Conservation (phyloP, 2,113 vertebrate genomes). For the Sylvicapra grimmia region DNA sequence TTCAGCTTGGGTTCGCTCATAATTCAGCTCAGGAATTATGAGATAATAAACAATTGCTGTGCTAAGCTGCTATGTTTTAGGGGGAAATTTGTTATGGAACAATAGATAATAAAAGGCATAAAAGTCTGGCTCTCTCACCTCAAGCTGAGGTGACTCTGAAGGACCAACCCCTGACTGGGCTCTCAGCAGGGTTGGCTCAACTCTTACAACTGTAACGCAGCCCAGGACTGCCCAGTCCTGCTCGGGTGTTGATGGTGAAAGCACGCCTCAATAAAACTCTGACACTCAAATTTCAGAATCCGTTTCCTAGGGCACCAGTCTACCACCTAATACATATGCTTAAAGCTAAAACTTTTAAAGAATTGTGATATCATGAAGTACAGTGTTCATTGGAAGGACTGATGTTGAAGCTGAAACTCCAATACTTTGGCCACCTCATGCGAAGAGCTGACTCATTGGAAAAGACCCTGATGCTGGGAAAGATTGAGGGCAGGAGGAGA, state of each 20-base stretch:
- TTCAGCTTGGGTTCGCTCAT: neutral
- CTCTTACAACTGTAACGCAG: neutral
- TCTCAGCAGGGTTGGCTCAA: neutral
- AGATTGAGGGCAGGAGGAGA: neutral
- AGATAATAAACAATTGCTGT: neutral
- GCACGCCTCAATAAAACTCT: neutral
- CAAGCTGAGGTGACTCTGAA: neutral
- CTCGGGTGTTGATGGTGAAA: neutral
- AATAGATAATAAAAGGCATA: neutral
- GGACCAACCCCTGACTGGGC: neutral
- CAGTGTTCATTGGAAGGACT: neutral
- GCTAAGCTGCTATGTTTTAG: neutral
- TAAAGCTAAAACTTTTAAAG: neutral
- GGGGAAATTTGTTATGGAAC: neutral
- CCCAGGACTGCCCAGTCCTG: neutral
- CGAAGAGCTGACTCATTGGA: neutral
- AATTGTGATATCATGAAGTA: neutral
- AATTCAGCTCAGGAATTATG: neutral
- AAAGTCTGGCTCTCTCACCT: neutral
- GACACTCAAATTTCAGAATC: neutral
- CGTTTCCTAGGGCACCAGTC: neutral
- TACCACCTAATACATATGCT: neutral
- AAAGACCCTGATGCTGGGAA: neutral
- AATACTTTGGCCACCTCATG: neutral
- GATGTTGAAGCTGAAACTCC: neutral